Base-by-base conservation (phyloP, 2,888 invertebrate species). In the Macaria notata region DNA sequence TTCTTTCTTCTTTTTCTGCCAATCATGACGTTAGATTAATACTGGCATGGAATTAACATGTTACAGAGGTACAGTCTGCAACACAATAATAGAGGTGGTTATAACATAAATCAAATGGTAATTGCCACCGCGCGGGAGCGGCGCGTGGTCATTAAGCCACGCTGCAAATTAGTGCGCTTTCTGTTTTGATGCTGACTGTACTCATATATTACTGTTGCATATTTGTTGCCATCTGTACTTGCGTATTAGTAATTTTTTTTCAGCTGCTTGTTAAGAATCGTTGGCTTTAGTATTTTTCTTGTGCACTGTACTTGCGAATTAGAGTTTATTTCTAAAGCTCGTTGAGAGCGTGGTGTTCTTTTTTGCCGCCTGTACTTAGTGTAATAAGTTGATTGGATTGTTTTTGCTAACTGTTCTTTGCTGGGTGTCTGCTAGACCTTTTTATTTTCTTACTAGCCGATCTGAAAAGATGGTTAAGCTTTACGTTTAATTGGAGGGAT, bases 91-190 rank as follows among this genome's bases (percentile, higher is more conserved):
- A 57, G 66, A 69, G 63, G 76, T 75, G 73, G 76, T 80, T 76
- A 75, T 68, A 72, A 71, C 77, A 78, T 88, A 85, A 86, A 86
- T 88, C 86, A 84, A 73, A 57, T 57, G 46, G 69, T 83, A 83
- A 86, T 84, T 79, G 79, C 82, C 68, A 66, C 72, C 74, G 74
- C 74, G 74, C 71, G 61, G 68, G 53, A 46, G 49, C 55, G 56
- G 53, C 56, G 56, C 49, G 55, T 57, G 63, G 68, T 70, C 68
- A 73, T 75, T 76, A 73, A 65, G 66, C 62, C 61, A 65, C 65
- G 65, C 69, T 56, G 66, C 68, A 65, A 70, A 75, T 73, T 70
- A 67, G 70, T 62, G 61, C 66, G 56, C 53, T 54, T 33, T 36
- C 63, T 54, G 65, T 68, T 73, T 67, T 68, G 65, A 56, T 56